Base-by-base conservation (phyloP, 2,797 vertebrate species). In the Notolabrus celidotus region DNA sequence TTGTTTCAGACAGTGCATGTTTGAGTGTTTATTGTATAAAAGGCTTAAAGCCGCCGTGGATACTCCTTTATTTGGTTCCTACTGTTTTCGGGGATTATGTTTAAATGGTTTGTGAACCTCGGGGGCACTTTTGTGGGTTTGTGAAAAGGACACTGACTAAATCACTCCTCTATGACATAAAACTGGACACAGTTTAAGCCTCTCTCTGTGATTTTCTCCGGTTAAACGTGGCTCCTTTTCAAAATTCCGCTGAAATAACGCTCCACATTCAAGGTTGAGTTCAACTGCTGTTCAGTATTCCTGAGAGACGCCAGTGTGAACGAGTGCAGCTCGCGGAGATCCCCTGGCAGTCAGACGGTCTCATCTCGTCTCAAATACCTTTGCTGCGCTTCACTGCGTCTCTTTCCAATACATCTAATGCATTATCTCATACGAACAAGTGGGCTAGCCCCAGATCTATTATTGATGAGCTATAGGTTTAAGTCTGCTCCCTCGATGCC, bases 381-480 rank as follows among this genome's bases (percentile, higher is more conserved):
- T 74, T 70, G 80, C 76, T 79, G 41, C 27, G 70, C 86, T 73
- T 74, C 74, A 39, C 68, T 54, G 83, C 82, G 16, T 16, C 10
- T 59, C 70, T 65, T 36, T 70, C 69, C 77, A 72, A 81, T 71
- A 80, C 85, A 55, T 76, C 71, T 69, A 62, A 77, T 71, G 77
- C 82, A 82, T 86, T 69, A 81, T 85, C 86, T 87, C 74, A 62
- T 67, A 70, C 11, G 54, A 77, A 84, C 82, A 81, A 67, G 64
- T 22, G 52, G 66, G 56, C 67, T 46, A 27, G 34, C 25, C 49
- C 56, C 7, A 52, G 53, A 73, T 92, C 52, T 62, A 82, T 88
- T 91, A 92, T 91, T 81, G 79, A 92, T 86, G 78, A 84, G 83
- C 82, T 86, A 74, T 92, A 90, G 50, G 79, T 89, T 87, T 43